phyloP scores from a whole-genome alignment of 1,140 invertebrate species.

The Drosophila ogumai region DNA sequence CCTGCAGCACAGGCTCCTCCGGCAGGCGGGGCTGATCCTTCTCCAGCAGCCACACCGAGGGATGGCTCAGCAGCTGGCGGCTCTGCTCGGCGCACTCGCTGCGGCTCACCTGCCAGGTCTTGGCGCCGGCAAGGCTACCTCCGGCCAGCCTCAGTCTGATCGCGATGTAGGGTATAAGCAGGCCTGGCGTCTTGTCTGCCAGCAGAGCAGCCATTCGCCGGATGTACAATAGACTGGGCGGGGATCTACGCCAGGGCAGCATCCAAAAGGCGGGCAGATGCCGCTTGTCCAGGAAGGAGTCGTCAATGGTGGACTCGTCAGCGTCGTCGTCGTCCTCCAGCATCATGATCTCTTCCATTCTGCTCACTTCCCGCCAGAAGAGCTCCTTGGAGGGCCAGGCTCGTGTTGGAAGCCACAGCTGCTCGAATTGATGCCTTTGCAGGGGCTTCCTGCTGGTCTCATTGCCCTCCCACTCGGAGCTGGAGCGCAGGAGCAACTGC shows the following conservation, averaged over 20 bases:
- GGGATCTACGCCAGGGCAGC: conserved; percentile 14
- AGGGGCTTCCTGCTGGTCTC: conserved; percentile 1
- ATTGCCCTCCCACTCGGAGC: background rate
- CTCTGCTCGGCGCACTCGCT: conserved; percentile 44
- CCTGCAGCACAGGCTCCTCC: conserved; percentile 19
- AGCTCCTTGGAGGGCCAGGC: background rate
- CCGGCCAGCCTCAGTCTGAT: conserved; percentile 19
- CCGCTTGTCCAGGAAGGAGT: background rate
- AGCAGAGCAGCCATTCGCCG: background rate
- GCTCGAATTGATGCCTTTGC: conserved; percentile 6
- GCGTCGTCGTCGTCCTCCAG: background rate
- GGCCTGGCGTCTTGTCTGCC: fast-evolving
- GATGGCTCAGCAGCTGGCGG: conserved; percentile 49
- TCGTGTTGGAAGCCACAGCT: background rate
- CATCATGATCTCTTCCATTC: background rate
- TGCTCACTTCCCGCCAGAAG: background rate
- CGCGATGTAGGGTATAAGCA: conserved; percentile 32
- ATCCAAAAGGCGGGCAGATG: conserved; percentile 2
- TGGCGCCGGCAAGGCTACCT: background rate
- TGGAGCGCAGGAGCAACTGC: background rate
- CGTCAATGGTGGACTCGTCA: background rate
- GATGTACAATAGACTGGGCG: background rate
- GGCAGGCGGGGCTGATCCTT: conserved; percentile 5
- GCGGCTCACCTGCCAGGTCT: background rate
- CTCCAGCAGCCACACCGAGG: conserved; percentile 50